Conservation (phyloP, 2,888 invertebrate genomes). For the Tridacna gigas region DNA sequence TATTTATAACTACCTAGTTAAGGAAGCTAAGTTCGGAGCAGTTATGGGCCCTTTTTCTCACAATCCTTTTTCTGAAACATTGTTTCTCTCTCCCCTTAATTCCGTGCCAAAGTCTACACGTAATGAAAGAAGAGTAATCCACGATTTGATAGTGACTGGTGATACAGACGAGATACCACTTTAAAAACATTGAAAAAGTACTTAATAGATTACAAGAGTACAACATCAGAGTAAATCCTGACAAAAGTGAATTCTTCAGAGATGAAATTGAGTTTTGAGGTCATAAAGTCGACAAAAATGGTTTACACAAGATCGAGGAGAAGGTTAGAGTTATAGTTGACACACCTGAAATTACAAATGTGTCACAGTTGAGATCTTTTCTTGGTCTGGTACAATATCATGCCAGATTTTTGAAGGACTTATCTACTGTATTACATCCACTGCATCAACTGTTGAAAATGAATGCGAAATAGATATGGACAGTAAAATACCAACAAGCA, state of each 20-base stretch:
- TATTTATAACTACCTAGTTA: neutral
- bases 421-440: slow-evolving; percentile 40
- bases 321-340: slow-evolving; percentile 43
- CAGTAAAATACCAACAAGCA: slow-evolving; percentile 38
- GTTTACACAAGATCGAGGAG: slow-evolving; percentile 48
- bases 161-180: slow-evolving; percentile 33
- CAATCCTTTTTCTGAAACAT: neutral
- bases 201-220: slow-evolving; percentile 35
- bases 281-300: slow-evolving; percentile 43
- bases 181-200: slow-evolving; percentile 40
- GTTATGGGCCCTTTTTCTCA: neutral
- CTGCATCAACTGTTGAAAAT: slow-evolving; percentile 39
- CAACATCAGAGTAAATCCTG: slow-evolving; percentile 35
- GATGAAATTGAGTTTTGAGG: slow-evolving; percentile 47
- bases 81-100: slow-evolving; percentile 56
- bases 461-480: slow-evolving; percentile 41
- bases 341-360: slow-evolving; percentile 38
- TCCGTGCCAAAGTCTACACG: slow-evolving; percentile 26
- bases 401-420: slow-evolving; percentile 38
- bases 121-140: slow-evolving; percentile 5
- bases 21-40: neutral
- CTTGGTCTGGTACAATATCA: slow-evolving; percentile 53
- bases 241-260: slow-evolving; percentile 54
- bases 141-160: slow-evolving; percentile 43
- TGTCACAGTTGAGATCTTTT: slow-evolving; percentile 37